These are phyloP conservation scores for Taenaris catops DNA, from an alignment of 2,888 invertebrate genomes.

Conservation along the genomic window DNA sequence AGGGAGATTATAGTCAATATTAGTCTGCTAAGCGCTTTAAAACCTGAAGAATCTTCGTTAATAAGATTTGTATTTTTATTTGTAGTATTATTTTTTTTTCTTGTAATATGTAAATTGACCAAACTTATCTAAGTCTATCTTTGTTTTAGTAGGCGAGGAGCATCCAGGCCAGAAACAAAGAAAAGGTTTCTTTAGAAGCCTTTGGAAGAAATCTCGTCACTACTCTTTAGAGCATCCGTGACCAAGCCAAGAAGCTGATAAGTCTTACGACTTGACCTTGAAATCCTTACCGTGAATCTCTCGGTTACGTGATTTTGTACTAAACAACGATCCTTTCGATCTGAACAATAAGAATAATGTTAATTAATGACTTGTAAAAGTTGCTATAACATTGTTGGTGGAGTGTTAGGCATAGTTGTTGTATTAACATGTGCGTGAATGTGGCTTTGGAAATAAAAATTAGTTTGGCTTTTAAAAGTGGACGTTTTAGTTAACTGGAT, in stretches of 20 bases:
- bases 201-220: constrained; percentile 93
- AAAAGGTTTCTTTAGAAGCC: constrained; percentile 92
- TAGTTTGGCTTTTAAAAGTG: constrained; percentile 18
- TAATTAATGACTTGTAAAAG: constrained; percentile 11
- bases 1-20: too few relatives aligned
- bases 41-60: too few relatives aligned
- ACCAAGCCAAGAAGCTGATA: constrained; percentile 39
- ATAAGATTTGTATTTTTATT: too few relatives aligned
- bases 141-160: constrained; percentile 81
- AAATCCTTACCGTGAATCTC: constrained; percentile 29
- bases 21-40: too few relatives aligned
- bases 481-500: constrained; percentile 17
- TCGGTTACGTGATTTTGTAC: constrained; percentile 14
- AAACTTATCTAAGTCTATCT: constrained; percentile 1
- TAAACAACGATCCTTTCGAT: constrained; percentile 7
- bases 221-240: constrained; percentile 93
- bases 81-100: too few relatives aligned
- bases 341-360: constrained; percentile 8
- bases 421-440: constrained; percentile 29
- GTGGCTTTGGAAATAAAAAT: constrained; percentile 28
- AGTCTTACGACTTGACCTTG: constrained; percentile 24
- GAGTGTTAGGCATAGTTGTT: constrained; percentile 17
- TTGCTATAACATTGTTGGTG: constrained; percentile 15
- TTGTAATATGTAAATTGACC: too few relatives aligned
- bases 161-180: constrained; percentile 86